phyloP scores from a whole-genome alignment of 2,113 vertebrate species.

The Chaenocephalus aceratus region DNA sequence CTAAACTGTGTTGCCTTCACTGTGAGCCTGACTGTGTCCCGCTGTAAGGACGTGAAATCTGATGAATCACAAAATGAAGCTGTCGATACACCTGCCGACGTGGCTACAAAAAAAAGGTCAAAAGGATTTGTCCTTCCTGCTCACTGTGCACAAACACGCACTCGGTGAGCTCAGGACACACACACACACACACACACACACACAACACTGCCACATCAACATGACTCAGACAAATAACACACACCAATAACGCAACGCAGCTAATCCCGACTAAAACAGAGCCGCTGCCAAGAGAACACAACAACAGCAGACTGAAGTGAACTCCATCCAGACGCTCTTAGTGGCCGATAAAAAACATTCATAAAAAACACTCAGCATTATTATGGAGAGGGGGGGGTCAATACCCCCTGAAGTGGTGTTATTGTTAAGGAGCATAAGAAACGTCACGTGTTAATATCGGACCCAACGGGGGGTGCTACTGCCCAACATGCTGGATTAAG shows the following conservation, averaged over 20 bases:
- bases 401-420: conserved; percentile 25
- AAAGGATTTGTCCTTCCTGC: conserved; percentile 44
- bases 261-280: conserved; percentile 59
- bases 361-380: conserved; percentile 24
- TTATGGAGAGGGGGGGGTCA: conserved; percentile 16
- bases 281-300: conserved; percentile 45
- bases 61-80: conserved; percentile 29
- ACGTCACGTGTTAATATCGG: conserved; percentile 57
- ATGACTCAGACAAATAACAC: not conserved
- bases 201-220: too few relatives aligned
- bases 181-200: too few relatives aligned
- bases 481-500: conserved; percentile 39
- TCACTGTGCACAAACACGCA: conserved; percentile 2
- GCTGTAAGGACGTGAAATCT: not conserved
- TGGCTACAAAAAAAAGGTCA: conserved; percentile 41
- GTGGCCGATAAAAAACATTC: not conserved
- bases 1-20: not conserved
- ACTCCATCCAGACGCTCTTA: conserved; percentile 27
- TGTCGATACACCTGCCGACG: conserved; percentile 20
- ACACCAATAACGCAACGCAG: conserved; percentile 52
- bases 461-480: not conserved
- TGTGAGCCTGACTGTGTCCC: not conserved
- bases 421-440: conserved; percentile 7
- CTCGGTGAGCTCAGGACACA: not conserved
- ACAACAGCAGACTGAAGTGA: conserved; percentile 54